Evolutionary conservation across 2,113 vertebrate species (phyloP).

Genomic region (Conger conger): DNA sequence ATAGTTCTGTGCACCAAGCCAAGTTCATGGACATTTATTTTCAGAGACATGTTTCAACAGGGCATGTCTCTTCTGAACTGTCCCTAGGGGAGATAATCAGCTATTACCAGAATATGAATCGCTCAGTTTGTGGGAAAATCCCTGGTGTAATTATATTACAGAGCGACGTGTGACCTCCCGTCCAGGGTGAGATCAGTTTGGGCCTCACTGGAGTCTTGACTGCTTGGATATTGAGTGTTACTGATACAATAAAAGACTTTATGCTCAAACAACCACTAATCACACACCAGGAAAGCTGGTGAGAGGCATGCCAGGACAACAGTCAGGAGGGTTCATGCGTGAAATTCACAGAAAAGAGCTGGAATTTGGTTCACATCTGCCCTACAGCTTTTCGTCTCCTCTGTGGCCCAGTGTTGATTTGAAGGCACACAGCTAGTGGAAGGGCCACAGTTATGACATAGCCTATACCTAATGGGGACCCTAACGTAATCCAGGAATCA

Average conservation of each 20-base stretch:
- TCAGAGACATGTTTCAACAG: not conserved
- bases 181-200: no score
- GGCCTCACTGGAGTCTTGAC: not conserved
- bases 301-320: slow-evolving; percentile 26
- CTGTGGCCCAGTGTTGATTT: not conserved
- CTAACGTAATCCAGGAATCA: no score
- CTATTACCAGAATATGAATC: no score
- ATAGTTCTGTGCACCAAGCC: not conserved
- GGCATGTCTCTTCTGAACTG: not conserved
- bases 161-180: not conserved
- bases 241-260: slow-evolving; percentile 33
- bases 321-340: slow-evolving; percentile 49
- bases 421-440: not conserved
- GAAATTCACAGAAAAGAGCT: slow-evolving; percentile 45
- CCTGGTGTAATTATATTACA: no score
- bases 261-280: slow-evolving; percentile 41
- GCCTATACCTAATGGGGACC: not conserved
- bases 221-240: not conserved
- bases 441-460: not conserved
- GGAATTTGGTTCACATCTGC: slow-evolving; percentile 38
- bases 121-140: no score
- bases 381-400: not conserved
- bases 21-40: not conserved
- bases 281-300: slow-evolving; percentile 49
- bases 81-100: no score